These are phyloP conservation scores for Ophion slaviceki DNA, from an alignment of 2,888 invertebrate species.

Conservation along the genomic window DNA sequence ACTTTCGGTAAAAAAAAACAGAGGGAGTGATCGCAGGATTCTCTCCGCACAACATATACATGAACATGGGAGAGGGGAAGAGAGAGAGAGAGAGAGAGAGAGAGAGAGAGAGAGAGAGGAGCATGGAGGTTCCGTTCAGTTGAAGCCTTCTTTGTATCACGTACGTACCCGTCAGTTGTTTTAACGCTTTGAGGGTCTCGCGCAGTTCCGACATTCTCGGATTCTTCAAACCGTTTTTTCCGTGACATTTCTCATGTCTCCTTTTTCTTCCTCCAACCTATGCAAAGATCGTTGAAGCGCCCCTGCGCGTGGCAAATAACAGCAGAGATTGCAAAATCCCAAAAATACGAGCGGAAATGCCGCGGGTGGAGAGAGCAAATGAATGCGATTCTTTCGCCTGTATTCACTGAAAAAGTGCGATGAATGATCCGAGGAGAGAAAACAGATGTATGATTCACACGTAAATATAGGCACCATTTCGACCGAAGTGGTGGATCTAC, in stretches of 20 bases:
- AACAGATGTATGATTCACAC: background rate
- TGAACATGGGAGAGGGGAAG: slow-evolving; percentile 37
- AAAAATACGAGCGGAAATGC: background rate
- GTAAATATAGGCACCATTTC: background rate
- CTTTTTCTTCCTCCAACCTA: slow-evolving; percentile 62
- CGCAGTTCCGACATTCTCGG: slow-evolving; percentile 48
- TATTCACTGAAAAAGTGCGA: background rate
- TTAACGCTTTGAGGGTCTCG: slow-evolving; percentile 68
- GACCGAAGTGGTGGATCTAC: background rate
- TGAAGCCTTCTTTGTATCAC: slow-evolving; percentile 71
- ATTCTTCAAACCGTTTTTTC: slow-evolving; percentile 55
- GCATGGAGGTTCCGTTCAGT: slow-evolving; percentile 64
- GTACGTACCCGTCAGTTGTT: slow-evolving; percentile 73
- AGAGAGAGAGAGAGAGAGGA: slow-evolving; percentile 32
- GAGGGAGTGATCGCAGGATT: slow-evolving; percentile 64
- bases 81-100: slow-evolving; percentile 29
- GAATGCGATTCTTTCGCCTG: background rate
- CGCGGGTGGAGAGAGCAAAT: background rate
- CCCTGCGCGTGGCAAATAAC: background rate
- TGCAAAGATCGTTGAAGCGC: slow-evolving; percentile 64
- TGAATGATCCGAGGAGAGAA: background rate
- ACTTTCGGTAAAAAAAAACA: slow-evolving; percentile 57
- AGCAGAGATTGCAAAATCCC: background rate
- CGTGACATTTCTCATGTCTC: background rate
- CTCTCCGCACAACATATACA: slow-evolving; percentile 29